These are phyloP conservation scores for Sclerodermus sp. DNA, from an alignment of 2,888 invertebrate species.

Conservation along the genomic window DNA sequence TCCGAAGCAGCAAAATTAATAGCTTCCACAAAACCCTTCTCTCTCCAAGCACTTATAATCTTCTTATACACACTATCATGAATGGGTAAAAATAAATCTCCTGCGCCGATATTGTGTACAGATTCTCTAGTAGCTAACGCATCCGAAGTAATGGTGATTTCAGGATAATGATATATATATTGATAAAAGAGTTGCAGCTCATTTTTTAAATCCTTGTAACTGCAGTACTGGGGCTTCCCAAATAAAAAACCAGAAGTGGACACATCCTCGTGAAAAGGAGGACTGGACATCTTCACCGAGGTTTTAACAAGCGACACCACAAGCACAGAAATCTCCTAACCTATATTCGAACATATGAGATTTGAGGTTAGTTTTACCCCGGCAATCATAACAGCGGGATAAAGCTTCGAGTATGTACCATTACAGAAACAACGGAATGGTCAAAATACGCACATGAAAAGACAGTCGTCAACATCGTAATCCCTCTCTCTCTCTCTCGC, in stretches of 20 bases:
- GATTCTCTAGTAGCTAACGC: constrained; percentile 62
- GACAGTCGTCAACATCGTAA: too few species aligned
- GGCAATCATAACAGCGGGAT: too few species aligned
- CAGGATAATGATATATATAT: constrained; percentile 66
- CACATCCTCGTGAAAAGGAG: constrained; percentile 27
- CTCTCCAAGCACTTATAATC: constrained; percentile 74
- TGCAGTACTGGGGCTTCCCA: constrained; percentile 31
- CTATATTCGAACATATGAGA: too few species aligned
- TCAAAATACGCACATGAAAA: too few species aligned
- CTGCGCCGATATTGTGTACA: constrained; percentile 59
- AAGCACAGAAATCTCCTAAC: too few species aligned
- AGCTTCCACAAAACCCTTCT: constrained; percentile 73
- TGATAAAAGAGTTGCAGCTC: constrained; percentile 43
- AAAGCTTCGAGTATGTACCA: too few species aligned
- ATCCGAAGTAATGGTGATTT: constrained; percentile 70
- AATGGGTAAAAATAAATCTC: constrained; percentile 65
- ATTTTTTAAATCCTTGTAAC: constrained; percentile 36
- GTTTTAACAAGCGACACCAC: constrained; percentile 41
- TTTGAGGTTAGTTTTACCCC: neutral
- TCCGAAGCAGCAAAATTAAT: constrained; percentile 65
- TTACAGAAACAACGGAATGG: neutral
- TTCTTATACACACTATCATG: constrained; percentile 75
- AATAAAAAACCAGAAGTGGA: constrained; percentile 38
- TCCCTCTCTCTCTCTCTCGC: too few species aligned
- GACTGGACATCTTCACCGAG: too few species aligned